These are phyloP conservation scores for Liparis tanakae DNA, from an alignment of 2,797 vertebrate species.

Conservation along the genomic window DNA sequence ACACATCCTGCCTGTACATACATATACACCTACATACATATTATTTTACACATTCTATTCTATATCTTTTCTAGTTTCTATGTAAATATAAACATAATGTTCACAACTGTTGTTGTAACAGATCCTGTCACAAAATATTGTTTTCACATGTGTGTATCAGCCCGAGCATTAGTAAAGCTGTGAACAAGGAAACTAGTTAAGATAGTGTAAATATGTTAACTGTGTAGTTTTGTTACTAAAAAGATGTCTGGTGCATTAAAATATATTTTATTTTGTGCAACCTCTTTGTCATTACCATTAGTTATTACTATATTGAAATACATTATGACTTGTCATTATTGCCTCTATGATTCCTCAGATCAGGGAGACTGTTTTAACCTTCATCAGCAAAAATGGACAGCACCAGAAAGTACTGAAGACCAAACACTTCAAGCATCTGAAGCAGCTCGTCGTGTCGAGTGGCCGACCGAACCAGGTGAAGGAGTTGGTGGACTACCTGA, in stretches of 20 bases:
- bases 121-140: background rate
- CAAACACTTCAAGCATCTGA: constrained; percentile 85
- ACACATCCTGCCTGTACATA: background rate
- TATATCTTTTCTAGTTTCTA: background rate
- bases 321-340: background rate
- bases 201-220: background rate
- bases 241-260: background rate
- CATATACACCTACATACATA: background rate
- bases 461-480: constrained; percentile 74
- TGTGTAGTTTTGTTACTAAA: background rate
- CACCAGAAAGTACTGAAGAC: constrained; percentile 85
- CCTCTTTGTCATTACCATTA: background rate
- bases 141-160: background rate
- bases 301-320: background rate
- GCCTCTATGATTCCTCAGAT: constrained; percentile 77
- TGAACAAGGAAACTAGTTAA: constrained; percentile 18
- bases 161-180: background rate
- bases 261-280: background rate
- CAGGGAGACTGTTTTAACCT: constrained; percentile 84
- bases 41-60: background rate
- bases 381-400: constrained; percentile 81
- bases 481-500: constrained; percentile 84
- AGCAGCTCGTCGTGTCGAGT: constrained; percentile 77
- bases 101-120: background rate
- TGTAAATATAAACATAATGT: background rate